Evolutionary conservation across 2,797 vertebrate species (phyloP).

Genomic region (Dendrocincla fuliginosa): DNA sequence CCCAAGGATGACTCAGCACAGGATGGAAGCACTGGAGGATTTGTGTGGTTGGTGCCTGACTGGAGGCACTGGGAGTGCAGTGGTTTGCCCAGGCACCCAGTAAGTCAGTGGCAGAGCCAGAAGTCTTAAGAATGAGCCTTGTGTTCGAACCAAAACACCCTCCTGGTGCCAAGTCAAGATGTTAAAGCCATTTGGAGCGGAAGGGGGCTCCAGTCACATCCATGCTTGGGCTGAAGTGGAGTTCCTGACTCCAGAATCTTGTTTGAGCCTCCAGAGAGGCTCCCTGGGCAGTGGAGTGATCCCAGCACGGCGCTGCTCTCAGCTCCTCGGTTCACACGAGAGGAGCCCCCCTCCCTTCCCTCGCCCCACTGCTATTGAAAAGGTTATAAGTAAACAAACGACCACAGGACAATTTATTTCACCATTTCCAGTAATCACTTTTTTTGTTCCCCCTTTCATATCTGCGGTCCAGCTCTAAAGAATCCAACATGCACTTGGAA

Average conservation of each 20-base stretch:
- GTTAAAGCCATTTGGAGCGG: background rate
- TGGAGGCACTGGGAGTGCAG: background rate
- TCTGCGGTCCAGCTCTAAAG: background rate
- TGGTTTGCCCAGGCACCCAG: background rate
- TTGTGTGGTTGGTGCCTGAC: background rate
- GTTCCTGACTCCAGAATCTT: background rate
- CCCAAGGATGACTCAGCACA: background rate
- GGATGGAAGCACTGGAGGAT: background rate
- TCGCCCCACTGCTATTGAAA: background rate
- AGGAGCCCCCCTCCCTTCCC: background rate
- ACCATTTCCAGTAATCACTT: constrained; percentile 18
- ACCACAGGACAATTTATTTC: background rate
- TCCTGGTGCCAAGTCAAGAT: background rate
- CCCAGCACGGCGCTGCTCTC: background rate
- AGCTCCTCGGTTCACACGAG: background rate
- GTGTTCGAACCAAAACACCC: background rate
- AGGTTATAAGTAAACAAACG: background rate
- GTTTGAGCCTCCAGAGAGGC: background rate
- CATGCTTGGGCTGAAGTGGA: background rate
- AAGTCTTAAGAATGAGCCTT: background rate
- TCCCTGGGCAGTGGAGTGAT: background rate
- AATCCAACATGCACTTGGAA: background rate
- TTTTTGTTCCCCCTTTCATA: background rate
- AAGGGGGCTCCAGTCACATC: background rate
- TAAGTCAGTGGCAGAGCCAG: background rate